phyloP scores from a whole-genome alignment of 2,797 vertebrate genomes.

The Pangasius sanitwongsei region DNA sequence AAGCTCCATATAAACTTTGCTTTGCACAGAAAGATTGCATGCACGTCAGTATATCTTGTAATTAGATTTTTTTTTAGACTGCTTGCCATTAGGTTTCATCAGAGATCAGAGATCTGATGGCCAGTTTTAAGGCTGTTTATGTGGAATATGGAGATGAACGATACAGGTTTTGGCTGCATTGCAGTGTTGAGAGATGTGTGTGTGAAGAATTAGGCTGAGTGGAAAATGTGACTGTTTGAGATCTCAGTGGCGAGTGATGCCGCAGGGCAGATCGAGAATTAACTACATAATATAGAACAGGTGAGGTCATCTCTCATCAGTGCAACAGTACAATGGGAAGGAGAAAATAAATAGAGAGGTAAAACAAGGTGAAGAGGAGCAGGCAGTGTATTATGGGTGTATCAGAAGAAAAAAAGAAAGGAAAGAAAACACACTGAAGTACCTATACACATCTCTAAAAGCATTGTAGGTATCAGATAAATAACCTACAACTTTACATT shows the following conservation, averaged over 20 bases:
- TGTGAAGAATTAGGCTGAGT: not conserved
- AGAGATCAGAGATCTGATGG: too few relatives aligned
- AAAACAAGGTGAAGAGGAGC: not conserved
- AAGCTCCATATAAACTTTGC: not conserved
- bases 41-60: not conserved
- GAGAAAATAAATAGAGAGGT: not conserved
- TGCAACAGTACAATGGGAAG: not conserved
- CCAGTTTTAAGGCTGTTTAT: not conserved
- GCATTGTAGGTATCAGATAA: not conserved
- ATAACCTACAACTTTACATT: not conserved
- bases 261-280: not conserved
- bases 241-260: constrained; percentile 8
- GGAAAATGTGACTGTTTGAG: constrained; percentile 19
- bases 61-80: not conserved
- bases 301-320: not conserved
- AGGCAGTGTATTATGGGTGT: constrained; percentile 3
- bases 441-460: not conserved
- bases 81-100: not conserved
- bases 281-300: not conserved
- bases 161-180: constrained; percentile 1
- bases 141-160: not conserved
- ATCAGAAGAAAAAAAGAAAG: not conserved
- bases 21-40: not conserved
- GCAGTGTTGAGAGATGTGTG: constrained; percentile 13
- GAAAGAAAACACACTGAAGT: not conserved